Percentiles rank a stretch among this genome's conserved stretches.
Evolutionary conservation across 2,888 invertebrate species (phyloP).

Genomic region (Theodoxus fluviatilis): DNA sequence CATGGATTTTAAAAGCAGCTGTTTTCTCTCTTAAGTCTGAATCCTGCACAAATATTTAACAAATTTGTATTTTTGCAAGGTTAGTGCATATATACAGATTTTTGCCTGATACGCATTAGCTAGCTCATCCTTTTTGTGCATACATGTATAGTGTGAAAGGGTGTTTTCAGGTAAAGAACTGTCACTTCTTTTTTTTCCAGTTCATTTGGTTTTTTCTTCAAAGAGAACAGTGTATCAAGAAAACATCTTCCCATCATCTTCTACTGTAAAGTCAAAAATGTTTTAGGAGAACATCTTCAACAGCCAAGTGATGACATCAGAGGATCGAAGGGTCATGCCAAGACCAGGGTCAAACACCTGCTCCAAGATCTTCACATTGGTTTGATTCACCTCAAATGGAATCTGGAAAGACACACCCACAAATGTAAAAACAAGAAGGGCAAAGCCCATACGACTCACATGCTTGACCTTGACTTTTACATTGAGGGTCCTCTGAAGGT

Average conservation of each 20-base stretch:
- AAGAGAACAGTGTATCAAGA: not conserved
- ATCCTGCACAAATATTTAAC: too few species aligned
- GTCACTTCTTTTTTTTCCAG: not conserved
- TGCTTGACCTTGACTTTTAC: too few species aligned
- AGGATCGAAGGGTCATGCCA: slow-evolving; percentile 51
- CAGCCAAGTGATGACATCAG: slow-evolving; percentile 51
- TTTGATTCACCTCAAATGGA: slow-evolving; percentile 53
- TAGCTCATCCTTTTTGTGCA: too few species aligned
- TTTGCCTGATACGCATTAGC: too few species aligned
- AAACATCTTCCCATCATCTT: not conserved
- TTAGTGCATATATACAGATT: too few species aligned
- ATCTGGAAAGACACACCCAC: slow-evolving; percentile 17
- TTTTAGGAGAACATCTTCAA: slow-evolving; percentile 40
- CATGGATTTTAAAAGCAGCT: too few species aligned
- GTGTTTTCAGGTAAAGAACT: not conserved
- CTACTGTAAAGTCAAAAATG: not conserved
- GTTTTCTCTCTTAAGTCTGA: too few species aligned
- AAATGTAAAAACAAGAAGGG: not conserved
- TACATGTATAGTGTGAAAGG: too few species aligned
- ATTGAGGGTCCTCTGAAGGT: too few species aligned
- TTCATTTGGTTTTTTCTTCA: not conserved
- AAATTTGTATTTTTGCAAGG: too few species aligned
- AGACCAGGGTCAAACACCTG: slow-evolving; percentile 59
- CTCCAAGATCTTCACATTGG: slow-evolving; percentile 56
- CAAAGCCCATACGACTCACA: too few species aligned